Conservation (phyloP, 2,888 invertebrate species). For the Caradrina kadenii region DNA sequence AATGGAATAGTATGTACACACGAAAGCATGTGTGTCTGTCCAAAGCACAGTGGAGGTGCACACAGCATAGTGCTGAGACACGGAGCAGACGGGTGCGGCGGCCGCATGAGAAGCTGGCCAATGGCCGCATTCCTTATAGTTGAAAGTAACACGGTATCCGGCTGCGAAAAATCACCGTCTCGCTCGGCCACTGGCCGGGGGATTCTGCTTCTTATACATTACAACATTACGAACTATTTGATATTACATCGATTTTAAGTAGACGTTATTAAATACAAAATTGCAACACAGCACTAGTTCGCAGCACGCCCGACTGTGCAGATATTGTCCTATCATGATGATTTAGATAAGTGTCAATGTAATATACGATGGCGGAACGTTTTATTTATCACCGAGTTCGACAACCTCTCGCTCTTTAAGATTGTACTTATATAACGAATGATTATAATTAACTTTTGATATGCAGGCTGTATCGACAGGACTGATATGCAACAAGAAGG, state of each 20-base stretch:
- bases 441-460: constrained; percentile 48
- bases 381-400: constrained; percentile 68
- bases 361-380: constrained; percentile 62
- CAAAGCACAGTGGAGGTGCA: constrained; percentile 38
- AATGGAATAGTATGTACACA: constrained; percentile 35
- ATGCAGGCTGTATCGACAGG: constrained; percentile 6
- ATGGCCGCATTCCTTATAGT: constrained; percentile 89
- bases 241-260: constrained; percentile 61
- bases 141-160: constrained; percentile 89
- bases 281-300: constrained; percentile 59
- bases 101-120: constrained; percentile 83
- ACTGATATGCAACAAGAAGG: constrained; percentile 15
- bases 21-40: constrained; percentile 27
- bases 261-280: constrained; percentile 61
- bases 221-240: constrained; percentile 56
- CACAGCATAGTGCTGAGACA: constrained; percentile 45
- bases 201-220: constrained; percentile 70
- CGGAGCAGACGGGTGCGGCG: constrained; percentile 74
- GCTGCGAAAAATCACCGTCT: constrained; percentile 87
- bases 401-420: constrained; percentile 59
- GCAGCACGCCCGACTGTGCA: constrained; percentile 50
- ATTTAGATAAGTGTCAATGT: constrained; percentile 65
- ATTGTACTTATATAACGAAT: constrained; percentile 51
- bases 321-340: constrained; percentile 66
- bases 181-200: constrained; percentile 64